phyloP scores from a whole-genome alignment of 2,888 invertebrate genomes.

The Strigamia maritima region DNA sequence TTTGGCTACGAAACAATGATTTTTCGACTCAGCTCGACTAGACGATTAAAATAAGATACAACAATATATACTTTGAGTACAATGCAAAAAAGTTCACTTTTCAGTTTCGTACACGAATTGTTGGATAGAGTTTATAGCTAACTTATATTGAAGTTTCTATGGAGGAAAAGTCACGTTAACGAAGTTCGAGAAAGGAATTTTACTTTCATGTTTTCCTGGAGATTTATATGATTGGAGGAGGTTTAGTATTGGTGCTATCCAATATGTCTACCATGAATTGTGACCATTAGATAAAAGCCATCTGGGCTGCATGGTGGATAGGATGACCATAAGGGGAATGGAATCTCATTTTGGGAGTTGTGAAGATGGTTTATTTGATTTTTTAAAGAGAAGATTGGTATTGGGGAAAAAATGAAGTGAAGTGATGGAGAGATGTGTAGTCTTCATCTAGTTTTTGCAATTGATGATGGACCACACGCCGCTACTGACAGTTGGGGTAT shows the following conservation, averaged over 20 bases:
- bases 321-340: neutral
- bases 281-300: neutral
- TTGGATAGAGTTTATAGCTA: too few relatives aligned
- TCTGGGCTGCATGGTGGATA: neutral
- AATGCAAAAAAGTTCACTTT: too few relatives aligned
- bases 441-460: neutral
- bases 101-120: too few relatives aligned
- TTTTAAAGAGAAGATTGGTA: neutral
- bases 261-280: neutral
- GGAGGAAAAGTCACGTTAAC: too few relatives aligned
- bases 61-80: too few relatives aligned
- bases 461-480: constrained; percentile 1
- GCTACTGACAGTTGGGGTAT: neutral
- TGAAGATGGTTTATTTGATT: neutral
- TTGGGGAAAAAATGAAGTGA: neutral
- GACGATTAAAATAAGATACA: too few relatives aligned
- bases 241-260: neutral
- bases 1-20: too few relatives aligned
- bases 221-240: too few relatives aligned
- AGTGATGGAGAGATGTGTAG: neutral
- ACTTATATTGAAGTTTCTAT: too few relatives aligned
- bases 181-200: too few relatives aligned
- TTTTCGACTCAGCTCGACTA: too few relatives aligned
- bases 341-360: neutral
- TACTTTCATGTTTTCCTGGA: too few relatives aligned